These are phyloP conservation scores for Anthonomus grandis DNA, from an alignment of 1,140 invertebrate genomes.

Conservation along the genomic window DNA sequence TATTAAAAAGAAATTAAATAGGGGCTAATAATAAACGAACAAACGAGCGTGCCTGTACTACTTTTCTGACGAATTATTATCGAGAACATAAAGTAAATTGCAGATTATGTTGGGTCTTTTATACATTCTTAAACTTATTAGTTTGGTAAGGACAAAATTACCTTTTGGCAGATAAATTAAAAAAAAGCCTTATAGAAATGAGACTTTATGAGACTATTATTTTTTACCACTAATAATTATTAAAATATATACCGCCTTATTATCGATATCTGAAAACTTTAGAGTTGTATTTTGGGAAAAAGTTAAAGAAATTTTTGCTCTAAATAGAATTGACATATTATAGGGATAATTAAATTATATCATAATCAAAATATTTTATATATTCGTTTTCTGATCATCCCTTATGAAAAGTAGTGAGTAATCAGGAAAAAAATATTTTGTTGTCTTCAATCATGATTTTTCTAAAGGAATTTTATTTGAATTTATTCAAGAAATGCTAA, in stretches of 20 bases:
- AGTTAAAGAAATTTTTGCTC: no score
- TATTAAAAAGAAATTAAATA: constrained; percentile 17
- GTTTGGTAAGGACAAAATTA: constrained; percentile 1
- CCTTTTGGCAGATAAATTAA: not conserved
- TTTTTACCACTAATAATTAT: not conserved
- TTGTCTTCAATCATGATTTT: no score
- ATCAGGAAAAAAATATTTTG: no score
- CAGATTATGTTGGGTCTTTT: constrained; percentile 11
- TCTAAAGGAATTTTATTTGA: no score
- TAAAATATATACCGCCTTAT: not conserved
- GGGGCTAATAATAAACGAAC: constrained; percentile 8
- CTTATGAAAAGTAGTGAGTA: no score
- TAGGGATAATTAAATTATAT: no score
- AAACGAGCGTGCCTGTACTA: constrained; percentile 6
- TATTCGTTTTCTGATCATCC: no score
- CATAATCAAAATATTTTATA: no score
- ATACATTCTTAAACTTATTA: constrained; percentile 12
- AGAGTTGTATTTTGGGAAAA: not conserved
- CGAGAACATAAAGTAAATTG: constrained; percentile 16
- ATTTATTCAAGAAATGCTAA: no score
- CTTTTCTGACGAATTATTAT: constrained; percentile 1
- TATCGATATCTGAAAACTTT: not conserved
- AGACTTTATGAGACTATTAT: not conserved
- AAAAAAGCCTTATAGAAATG: not conserved
- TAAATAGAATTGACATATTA: no score